Evolutionary conservation across 2,797 vertebrate genomes (phyloP).

Genomic region (Ibycter americanus): DNA sequence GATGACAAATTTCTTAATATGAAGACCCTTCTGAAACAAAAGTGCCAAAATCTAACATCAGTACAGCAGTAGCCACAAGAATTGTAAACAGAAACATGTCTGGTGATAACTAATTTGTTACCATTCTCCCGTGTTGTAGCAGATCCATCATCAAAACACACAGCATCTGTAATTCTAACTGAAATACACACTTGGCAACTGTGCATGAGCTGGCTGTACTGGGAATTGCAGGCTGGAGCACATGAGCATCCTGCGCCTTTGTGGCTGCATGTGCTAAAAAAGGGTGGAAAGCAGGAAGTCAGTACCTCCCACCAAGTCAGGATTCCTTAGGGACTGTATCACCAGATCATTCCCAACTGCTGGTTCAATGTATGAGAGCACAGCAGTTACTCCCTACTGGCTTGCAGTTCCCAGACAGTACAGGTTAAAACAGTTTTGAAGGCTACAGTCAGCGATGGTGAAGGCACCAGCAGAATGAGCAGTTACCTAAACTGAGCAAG

Average conservation of each 20-base stretch:
- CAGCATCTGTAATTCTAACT: background rate
- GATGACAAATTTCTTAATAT: background rate
- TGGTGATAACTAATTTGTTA: background rate
- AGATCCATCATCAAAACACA: background rate
- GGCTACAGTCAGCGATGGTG: background rate
- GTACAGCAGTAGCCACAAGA: background rate
- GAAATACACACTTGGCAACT: background rate
- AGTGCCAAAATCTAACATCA: background rate
- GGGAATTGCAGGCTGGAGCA: background rate
- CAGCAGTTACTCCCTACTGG: background rate
- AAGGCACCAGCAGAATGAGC: background rate
- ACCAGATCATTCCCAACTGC: background rate
- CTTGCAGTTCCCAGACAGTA: background rate
- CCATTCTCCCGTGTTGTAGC: background rate
- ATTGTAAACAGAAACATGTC: background rate
- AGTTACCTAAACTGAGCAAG: background rate
- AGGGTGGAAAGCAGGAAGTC: background rate
- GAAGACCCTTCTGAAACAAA: background rate
- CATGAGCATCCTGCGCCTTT: background rate
- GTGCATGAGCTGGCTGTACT: background rate
- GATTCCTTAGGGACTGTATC: background rate
- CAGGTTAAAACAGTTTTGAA: background rate
- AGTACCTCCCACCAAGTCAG: background rate
- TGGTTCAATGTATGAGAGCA: background rate
- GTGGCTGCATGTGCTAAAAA: background rate